A percentile compares a stretch with the other conserved stretches of the same genome.
phyloP scores from a whole-genome alignment of 2,888 invertebrate species.

The Leucoma salicis region DNA sequence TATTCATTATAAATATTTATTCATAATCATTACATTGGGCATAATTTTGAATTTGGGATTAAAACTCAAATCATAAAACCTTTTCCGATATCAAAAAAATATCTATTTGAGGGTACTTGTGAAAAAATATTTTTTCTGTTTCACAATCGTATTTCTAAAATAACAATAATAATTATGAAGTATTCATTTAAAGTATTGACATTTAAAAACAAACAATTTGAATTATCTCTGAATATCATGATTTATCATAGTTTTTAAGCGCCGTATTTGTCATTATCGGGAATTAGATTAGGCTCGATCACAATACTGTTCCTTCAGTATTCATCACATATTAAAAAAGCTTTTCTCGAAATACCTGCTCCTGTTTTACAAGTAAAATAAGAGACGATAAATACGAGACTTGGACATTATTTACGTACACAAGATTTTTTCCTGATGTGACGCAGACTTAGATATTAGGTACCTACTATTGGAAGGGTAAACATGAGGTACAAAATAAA shows the following conservation, averaged over 20 bases:
- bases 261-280: constrained; percentile 3
- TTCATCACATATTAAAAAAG: too few species aligned
- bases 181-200: constrained; percentile 1
- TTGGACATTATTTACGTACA: too few species aligned
- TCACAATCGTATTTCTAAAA: constrained; percentile 25
- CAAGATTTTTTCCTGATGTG: too few species aligned
- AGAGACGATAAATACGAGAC: too few species aligned
- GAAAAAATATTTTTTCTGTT: constrained; percentile 43
- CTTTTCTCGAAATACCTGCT: too few species aligned
- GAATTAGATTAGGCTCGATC: too few species aligned
- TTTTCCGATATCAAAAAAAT: constrained; percentile 24
- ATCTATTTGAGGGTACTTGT: constrained; percentile 16
- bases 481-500: too few species aligned
- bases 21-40: constrained; percentile 74
- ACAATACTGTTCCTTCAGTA: too few species aligned
- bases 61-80: constrained; percentile 34
- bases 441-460: too few species aligned
- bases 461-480: too few species aligned
- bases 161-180: constrained; percentile 7
- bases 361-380: too few species aligned
- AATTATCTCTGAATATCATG: constrained; percentile 12
- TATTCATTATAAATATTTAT: constrained; percentile 79
- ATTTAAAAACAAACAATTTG: not conserved
- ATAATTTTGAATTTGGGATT: constrained; percentile 69
- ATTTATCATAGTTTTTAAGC: constrained; percentile 18